Percentiles rank a stretch among this genome's conserved stretches.
Evolutionary conservation across 37 sponge, comb jelly and placozoan genomes (phyloP).

Genomic region (Hexactinellida sp.): DNA sequence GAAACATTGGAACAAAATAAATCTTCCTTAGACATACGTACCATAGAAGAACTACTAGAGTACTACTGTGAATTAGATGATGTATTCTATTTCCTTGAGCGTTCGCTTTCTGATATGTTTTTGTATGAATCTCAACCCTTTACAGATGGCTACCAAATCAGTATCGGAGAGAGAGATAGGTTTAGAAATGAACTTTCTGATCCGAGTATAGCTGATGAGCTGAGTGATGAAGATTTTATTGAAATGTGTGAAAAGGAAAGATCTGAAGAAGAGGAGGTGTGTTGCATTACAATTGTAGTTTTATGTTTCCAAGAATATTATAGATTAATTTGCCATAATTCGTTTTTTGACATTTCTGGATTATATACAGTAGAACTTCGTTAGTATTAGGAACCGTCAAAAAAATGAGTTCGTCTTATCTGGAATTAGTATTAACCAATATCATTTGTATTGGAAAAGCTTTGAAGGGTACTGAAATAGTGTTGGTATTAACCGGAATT

Average conservation of each 20-base stretch:
- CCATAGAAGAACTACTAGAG: conserved; percentile 7
- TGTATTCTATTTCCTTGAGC: neutral
- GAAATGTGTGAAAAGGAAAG: neutral
- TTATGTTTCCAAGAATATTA: too few species aligned
- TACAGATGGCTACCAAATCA: neutral
- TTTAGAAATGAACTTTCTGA: neutral
- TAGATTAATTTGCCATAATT: too few species aligned
- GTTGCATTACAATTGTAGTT: too few species aligned
- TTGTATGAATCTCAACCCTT: neutral
- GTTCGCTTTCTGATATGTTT: neutral
- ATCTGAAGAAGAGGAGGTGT: neutral
- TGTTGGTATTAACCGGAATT: too few species aligned
- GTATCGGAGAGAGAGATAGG: conserved; percentile 10
- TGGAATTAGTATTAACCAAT: too few species aligned
- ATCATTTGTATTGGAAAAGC: too few species aligned
- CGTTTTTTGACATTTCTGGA: too few species aligned
- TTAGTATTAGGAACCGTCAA: too few species aligned
- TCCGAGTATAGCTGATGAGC: neutral
- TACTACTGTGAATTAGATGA: conserved; percentile 9
- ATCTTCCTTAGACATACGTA: neutral
- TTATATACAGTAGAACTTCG: too few species aligned
- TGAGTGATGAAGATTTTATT: neutral
- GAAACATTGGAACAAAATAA: neutral
- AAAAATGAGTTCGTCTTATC: too few species aligned
- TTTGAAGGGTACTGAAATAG: too few species aligned